Evolutionary conservation across 2,888 invertebrate species (phyloP).

Genomic region (Trissolcus brochymenae): DNA sequence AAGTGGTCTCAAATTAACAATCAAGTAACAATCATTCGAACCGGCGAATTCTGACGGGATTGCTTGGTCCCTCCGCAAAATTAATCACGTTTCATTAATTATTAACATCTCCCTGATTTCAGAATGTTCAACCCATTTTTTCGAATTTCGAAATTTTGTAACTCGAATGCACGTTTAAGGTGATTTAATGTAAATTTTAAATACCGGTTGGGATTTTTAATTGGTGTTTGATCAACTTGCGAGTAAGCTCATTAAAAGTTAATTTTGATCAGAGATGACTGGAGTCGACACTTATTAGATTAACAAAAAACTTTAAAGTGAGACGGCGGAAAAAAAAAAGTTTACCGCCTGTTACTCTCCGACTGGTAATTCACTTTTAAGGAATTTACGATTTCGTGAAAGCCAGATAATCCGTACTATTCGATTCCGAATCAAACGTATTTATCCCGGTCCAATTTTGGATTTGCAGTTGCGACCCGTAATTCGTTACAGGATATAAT

Average conservation of each 20-base stretch:
- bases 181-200: too few relatives aligned
- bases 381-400: constrained; percentile 30
- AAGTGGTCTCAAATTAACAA: background rate
- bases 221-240: constrained; percentile 1
- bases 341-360: constrained; percentile 6
- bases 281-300: constrained; percentile 13
- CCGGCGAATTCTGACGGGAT: background rate
- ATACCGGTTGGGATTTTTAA: too few relatives aligned
- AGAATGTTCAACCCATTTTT: too few relatives aligned
- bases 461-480: constrained; percentile 31
- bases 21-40: background rate
- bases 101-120: too few relatives aligned
- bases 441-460: constrained; percentile 34
- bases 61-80: too few relatives aligned
- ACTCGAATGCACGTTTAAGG: too few relatives aligned
- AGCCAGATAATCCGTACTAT: constrained; percentile 29
- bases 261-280: constrained; percentile 10
- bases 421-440: constrained; percentile 41
- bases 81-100: too few relatives aligned
- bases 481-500: constrained; percentile 49
- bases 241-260: constrained; percentile 48
- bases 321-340: background rate
- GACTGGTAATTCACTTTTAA: constrained; percentile 17
- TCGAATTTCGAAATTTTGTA: too few relatives aligned
- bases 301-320: constrained; percentile 11